phyloP scores from a whole-genome alignment of 2,797 vertebrate species.

The Anabacerthia variegaticeps region DNA sequence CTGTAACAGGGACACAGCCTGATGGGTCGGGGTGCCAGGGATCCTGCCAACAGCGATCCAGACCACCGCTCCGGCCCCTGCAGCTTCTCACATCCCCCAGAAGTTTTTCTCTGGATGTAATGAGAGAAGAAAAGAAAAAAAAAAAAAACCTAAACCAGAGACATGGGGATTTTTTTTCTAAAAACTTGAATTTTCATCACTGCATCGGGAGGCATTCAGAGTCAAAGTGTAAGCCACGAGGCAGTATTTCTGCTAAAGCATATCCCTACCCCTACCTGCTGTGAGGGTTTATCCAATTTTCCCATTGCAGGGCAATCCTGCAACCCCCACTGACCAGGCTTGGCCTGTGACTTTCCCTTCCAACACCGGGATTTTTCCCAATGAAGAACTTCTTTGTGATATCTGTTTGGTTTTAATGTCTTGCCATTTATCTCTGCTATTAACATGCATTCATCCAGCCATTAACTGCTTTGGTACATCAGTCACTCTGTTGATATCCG shows the following conservation, averaged over 20 bases:
- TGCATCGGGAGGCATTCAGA: neutral
- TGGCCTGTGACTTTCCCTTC: neutral
- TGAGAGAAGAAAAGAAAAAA: neutral
- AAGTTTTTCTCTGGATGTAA: neutral
- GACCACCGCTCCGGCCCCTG: neutral
- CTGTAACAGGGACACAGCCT: neutral
- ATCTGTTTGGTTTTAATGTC: neutral
- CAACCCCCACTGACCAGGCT: neutral
- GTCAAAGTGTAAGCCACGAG: neutral
- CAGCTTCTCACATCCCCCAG: neutral
- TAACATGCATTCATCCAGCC: neutral
- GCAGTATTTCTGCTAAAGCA: neutral
- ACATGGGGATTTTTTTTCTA: neutral
- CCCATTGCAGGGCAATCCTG: neutral
- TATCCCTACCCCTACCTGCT: neutral
- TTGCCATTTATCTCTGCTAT: neutral
- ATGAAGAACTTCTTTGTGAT: neutral
- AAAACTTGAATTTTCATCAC: neutral
- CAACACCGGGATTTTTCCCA: neutral
- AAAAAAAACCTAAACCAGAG: neutral
- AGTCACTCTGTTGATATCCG: neutral
- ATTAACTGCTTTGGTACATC: neutral
- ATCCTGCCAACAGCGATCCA: neutral
- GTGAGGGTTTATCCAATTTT: neutral
- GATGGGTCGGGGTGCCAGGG: neutral